Percentiles rank a stretch among this genome's conserved stretches.
phyloP scores from a whole-genome alignment of 2,888 invertebrate genomes.

The Tetanocera ferruginea region DNA sequence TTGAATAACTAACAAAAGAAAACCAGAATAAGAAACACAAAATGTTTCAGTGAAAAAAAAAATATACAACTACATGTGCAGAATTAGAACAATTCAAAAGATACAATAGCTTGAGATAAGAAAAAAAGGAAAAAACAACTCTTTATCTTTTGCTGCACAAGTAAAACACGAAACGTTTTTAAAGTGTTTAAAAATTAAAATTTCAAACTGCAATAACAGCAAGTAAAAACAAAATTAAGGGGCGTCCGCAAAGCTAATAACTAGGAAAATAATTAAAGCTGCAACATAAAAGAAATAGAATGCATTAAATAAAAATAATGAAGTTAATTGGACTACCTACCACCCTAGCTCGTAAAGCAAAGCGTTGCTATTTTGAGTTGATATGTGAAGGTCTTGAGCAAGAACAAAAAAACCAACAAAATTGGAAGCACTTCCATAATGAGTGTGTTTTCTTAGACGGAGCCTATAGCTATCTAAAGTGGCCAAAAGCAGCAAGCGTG shows the following conservation, averaged over 20 bases:
- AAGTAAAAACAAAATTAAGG: conserved; percentile 14
- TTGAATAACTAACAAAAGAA: background rate
- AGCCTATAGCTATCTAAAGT: too few relatives aligned
- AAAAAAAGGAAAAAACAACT: background rate
- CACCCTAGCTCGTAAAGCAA: background rate
- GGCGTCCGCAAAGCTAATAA: conserved; percentile 13
- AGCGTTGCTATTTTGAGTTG: background rate
- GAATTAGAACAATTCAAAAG: background rate
- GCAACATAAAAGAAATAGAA: background rate
- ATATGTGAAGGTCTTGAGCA: background rate
- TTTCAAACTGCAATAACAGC: conserved; percentile 6
- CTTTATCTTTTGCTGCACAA: conserved; percentile 22
- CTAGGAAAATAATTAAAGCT: background rate
- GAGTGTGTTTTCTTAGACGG: background rate
- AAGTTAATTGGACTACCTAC: background rate
- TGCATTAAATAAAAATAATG: background rate
- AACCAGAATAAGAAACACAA: background rate
- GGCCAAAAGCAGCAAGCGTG: too few relatives aligned
- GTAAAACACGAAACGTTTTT: conserved; percentile 1
- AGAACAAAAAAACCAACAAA: background rate
- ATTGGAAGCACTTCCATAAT: background rate
- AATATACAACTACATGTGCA: background rate
- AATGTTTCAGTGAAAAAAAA: background rate
- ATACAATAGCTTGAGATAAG: background rate
- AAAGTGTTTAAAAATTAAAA: background rate